Evolutionary conservation across 2,113 vertebrate genomes (phyloP).

Genomic region (Isichthys henryi): DNA sequence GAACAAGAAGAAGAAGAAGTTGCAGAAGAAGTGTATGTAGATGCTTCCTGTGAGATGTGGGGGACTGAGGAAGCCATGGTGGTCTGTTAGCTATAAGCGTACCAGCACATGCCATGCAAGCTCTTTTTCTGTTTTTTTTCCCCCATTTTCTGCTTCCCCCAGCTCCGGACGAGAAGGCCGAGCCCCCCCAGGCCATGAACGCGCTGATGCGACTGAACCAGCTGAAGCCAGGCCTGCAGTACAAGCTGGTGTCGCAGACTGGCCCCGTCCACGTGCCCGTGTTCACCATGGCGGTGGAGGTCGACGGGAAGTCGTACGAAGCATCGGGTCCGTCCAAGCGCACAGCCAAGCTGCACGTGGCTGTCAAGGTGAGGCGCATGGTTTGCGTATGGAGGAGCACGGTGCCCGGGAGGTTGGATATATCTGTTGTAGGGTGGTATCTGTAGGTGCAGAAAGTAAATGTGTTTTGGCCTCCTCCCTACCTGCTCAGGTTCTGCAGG

Average conservation of each 20-base stretch:
- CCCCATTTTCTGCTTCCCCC: not conserved
- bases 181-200: constrained; percentile 90
- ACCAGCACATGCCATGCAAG: not conserved
- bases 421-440: not conserved
- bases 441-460: not conserved
- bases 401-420: not conserved
- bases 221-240: constrained; percentile 91
- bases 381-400: not conserved
- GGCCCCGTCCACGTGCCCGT: constrained; percentile 92
- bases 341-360: constrained; percentile 89
- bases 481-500: constrained; percentile 74
- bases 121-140: too few species aligned
- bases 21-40: constrained; percentile 88
- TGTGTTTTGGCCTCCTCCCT: not conserved
- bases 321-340: constrained; percentile 92
- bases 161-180: constrained; percentile 81
- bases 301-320: constrained; percentile 83
- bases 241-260: constrained; percentile 88
- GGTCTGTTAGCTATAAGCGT: not conserved
- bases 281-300: constrained; percentile 95
- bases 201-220: constrained; percentile 94
- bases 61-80: not conserved
- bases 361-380: constrained; percentile 76
- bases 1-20: constrained; percentile 97
- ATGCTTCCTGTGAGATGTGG: not conserved